phyloP scores from a whole-genome alignment of 2,797 vertebrate species.

The Myotis myotis region DNA sequence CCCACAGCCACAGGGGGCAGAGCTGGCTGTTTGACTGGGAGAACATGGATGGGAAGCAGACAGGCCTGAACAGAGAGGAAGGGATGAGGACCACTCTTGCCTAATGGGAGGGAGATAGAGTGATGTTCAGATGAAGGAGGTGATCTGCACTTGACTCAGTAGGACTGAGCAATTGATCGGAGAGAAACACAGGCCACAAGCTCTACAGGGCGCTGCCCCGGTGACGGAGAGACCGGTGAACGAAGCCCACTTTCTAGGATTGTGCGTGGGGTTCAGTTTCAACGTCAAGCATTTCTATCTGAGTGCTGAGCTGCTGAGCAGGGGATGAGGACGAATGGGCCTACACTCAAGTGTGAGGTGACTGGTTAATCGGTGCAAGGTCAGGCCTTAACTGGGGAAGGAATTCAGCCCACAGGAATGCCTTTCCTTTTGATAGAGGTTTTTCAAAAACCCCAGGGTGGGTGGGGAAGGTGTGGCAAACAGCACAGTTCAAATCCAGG shows the following conservation, averaged over 20 bases:
- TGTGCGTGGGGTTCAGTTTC: conserved; percentile 61
- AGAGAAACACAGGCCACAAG: neutral
- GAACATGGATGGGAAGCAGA: conserved; percentile 52
- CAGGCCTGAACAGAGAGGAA: neutral
- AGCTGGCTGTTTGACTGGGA: neutral
- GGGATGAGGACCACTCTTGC: neutral
- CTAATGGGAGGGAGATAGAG: neutral
- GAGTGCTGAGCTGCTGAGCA: conserved; percentile 38
- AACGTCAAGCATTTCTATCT: conserved; percentile 57
- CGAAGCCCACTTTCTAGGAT: neutral
- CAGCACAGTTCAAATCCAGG: neutral
- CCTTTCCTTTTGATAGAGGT: neutral
- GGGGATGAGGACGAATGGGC: conserved; percentile 26
- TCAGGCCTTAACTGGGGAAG: conserved; percentile 27
- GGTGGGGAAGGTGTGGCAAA: neutral
- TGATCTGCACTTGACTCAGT: conserved; percentile 34
- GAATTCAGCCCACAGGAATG: neutral
- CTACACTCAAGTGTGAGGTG: neutral
- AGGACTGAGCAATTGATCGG: conserved; percentile 24
- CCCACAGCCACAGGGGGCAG: conserved; percentile 49
- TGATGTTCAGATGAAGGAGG: neutral
- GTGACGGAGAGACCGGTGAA: neutral
- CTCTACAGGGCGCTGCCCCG: accelerated
- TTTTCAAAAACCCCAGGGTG: neutral
- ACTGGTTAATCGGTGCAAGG: conserved; percentile 27